Evolutionary conservation across 2,113 vertebrate species (phyloP).

Genomic region (Lagopus muta): DNA sequence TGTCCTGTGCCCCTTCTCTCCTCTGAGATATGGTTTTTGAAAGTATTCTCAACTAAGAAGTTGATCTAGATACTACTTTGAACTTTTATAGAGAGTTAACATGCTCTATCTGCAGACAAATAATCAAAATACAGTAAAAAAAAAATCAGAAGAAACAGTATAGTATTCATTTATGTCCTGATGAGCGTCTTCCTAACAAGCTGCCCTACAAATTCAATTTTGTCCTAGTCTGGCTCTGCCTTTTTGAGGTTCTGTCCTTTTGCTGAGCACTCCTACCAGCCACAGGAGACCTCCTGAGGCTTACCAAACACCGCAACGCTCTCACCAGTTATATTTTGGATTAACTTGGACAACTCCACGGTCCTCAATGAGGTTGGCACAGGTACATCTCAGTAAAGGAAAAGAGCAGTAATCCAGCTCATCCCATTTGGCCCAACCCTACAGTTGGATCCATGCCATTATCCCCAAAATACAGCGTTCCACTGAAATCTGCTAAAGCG

Average conservation of each 20-base stretch:
- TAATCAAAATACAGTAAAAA: background rate
- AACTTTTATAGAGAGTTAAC: background rate
- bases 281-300: background rate
- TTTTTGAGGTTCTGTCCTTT: background rate
- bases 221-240: background rate
- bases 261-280: background rate
- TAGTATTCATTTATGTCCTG: background rate
- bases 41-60: background rate
- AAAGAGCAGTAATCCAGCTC: background rate
- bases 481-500: slow-evolving; percentile 27
- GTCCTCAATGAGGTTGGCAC: background rate
- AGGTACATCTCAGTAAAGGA: background rate
- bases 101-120: background rate
- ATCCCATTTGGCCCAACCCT: slow-evolving; percentile 25
- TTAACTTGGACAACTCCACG: background rate
- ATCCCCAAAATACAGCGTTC: background rate
- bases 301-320: background rate
- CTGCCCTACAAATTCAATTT: background rate
- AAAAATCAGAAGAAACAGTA: background rate
- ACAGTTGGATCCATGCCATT: background rate
- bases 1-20: background rate
- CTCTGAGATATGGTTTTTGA: background rate
- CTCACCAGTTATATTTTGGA: background rate
- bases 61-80: background rate
- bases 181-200: background rate